Percentiles rank a stretch among this genome's conserved stretches.
These are phyloP conservation scores for Epiperipatus broadwayi DNA, from an alignment of 2,888 invertebrate species.

Conservation along the genomic window DNA sequence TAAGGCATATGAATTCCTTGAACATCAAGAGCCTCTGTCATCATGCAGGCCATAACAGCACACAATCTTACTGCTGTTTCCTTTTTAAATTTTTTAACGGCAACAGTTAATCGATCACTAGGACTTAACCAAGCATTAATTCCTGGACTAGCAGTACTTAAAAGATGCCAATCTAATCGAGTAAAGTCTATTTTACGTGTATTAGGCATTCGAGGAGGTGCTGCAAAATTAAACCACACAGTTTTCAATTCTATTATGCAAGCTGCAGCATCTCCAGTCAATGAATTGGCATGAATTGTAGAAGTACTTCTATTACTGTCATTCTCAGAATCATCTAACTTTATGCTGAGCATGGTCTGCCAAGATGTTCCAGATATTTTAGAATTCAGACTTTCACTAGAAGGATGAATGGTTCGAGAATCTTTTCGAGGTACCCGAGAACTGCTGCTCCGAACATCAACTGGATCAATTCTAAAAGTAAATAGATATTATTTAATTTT, in stretches of 20 bases:
- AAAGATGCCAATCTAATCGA: constrained; percentile 78
- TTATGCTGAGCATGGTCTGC: constrained; percentile 15
- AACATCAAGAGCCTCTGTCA: constrained; percentile 80
- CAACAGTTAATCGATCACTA: constrained; percentile 65
- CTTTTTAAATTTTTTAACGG: constrained; percentile 57
- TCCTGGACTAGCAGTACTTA: constrained; percentile 86
- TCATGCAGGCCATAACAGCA: constrained; percentile 74
- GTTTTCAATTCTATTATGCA: constrained; percentile 70
- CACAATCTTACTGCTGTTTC: constrained; percentile 36
- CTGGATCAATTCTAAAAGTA: too few relatives aligned
- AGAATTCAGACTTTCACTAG: constrained; percentile 14
- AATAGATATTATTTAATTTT: too few relatives aligned
- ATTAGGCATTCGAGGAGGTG: constrained; percentile 80
- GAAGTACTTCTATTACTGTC: constrained; percentile 14
- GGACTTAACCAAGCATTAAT: constrained; percentile 98
- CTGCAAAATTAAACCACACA: constrained; percentile 94
- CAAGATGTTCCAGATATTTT: constrained; percentile 12
- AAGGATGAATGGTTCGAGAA: too few relatives aligned
- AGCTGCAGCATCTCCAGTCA: constrained; percentile 38
- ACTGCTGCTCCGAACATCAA: too few relatives aligned
- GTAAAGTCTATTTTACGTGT: constrained; percentile 86
- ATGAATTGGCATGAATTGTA: constrained; percentile 16
- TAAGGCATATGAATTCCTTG: constrained; percentile 59
- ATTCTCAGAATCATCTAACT: constrained; percentile 15
- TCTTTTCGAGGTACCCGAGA: too few relatives aligned